Percentiles rank a stretch among this genome's conserved stretches.
Evolutionary conservation across 1,140 invertebrate species (phyloP).

Genomic region (Anadara kagoshimensis): DNA sequence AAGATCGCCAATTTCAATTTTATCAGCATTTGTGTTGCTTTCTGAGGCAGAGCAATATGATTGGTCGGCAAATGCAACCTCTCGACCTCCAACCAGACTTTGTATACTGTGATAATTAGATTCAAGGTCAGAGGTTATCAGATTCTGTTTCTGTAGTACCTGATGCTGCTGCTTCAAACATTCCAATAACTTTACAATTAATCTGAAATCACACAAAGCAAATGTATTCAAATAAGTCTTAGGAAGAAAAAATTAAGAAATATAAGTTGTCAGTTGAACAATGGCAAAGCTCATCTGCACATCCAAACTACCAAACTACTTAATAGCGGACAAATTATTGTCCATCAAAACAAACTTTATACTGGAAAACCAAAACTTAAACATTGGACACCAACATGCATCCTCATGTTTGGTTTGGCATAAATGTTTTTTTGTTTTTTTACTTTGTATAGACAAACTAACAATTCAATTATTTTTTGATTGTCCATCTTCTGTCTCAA

Average conservation of each 20-base stretch:
- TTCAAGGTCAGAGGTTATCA: conserved; percentile 51
- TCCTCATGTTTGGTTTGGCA: too few relatives aligned
- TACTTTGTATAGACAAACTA: too few relatives aligned
- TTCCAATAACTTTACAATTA: conserved; percentile 42
- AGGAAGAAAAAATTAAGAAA: too few relatives aligned
- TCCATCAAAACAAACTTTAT: too few relatives aligned
- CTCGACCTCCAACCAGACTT: conserved; percentile 47
- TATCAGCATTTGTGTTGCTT: too few relatives aligned
- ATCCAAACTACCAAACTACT: not conserved
- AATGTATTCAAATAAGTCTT: not conserved
- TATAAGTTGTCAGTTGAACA: too few relatives aligned
- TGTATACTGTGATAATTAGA: conserved; percentile 46
- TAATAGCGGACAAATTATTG: not conserved
- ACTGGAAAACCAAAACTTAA: too few relatives aligned
- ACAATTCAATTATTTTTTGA: too few relatives aligned
- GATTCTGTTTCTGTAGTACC: conserved; percentile 50
- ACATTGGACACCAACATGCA: too few relatives aligned
- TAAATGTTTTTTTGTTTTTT: too few relatives aligned
- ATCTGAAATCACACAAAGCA: not conserved
- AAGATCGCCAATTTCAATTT: too few relatives aligned
- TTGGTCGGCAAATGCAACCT: conserved; percentile 57
- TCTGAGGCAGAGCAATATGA: not conserved
- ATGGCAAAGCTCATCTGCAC: not conserved
- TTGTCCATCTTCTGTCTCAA: too few relatives aligned
- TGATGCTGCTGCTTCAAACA: conserved; percentile 55